Evolutionary conservation across 2,113 vertebrate species (phyloP), one percentile per base, ranked within the genome.

Genomic region (Seriola dumerili): DNA sequence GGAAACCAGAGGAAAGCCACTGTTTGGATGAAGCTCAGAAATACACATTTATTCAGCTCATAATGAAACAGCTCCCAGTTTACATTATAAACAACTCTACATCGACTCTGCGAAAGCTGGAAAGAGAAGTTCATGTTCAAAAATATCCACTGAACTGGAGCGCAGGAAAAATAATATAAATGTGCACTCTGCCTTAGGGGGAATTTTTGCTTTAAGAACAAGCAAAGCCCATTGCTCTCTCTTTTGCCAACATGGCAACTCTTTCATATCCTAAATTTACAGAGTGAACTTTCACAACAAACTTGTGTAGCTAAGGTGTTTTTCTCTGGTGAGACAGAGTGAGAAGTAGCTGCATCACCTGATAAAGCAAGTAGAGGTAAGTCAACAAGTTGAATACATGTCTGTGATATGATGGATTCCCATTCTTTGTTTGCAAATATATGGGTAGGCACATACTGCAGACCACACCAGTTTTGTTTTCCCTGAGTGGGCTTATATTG

Each of bases 251-350:
- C 67, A 69, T 72, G 71, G 76, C 78, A 89, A 77, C 72, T 84
- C 63, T 85, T 81, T 75, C 72, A 58, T n/a, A 80, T 81, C 71
- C 68, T 76, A 57, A 66, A 76, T 78, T 68, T 72, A 68, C 68
- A 68, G 75, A 72, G 80, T 82, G 66, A 85, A 90, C 85, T 91
- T 91, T 81, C 55, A 44, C 67, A 88, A 84, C 70, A 92, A 91
- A 91, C 54, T 66, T 91, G 82, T 88, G 52, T 52, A 89, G 84
- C 80, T 89, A 63, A 88, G 81, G 88, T 89, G 84, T 90, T 91
- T 92, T 80, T 68, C 46, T 71, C 34, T 61, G 17, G 54, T 50
- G 64, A 82, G 54, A 76, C 63, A 36, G 76, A 62, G 61, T 71
- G 70, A 83, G 71, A 70, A 84, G 78, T 13, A 79, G 72, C 74